These are phyloP conservation scores for Sarcophaga rosellei DNA, from an alignment of 2,888 invertebrate genomes.

Conservation along the genomic window DNA sequence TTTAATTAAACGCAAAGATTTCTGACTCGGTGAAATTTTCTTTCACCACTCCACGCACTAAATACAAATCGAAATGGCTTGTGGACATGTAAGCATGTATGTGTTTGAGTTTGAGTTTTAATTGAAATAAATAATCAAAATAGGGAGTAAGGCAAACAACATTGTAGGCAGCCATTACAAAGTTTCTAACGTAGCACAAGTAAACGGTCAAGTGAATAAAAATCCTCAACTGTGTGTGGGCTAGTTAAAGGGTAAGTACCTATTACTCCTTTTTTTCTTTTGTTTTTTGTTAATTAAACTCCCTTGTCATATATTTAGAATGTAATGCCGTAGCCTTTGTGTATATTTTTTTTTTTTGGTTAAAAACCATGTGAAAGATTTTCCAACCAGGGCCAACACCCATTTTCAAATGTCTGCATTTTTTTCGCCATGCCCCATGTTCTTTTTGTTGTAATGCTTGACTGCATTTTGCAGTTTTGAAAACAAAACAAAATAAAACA, in stretches of 20 bases:
- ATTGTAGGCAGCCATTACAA: slow-evolving; percentile 23
- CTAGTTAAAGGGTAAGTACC: too few relatives aligned
- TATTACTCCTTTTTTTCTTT: neutral
- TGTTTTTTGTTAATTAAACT: neutral
- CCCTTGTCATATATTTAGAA: neutral
- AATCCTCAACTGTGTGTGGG: slow-evolving; percentile 34
- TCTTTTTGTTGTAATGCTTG: slow-evolving; percentile 40
- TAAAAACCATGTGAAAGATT: too few relatives aligned
- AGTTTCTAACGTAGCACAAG: slow-evolving; percentile 44
- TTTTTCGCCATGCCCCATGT: neutral
- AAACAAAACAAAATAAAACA: neutral
- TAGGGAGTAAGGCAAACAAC: slow-evolving; percentile 37
- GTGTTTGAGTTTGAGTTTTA: neutral
- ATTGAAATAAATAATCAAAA: slow-evolving; percentile 33
- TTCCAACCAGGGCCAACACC: slow-evolving; percentile 57
- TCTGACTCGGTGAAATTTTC: slow-evolving; percentile 77
- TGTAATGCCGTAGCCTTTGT: too few relatives aligned
- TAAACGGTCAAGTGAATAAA: slow-evolving; percentile 18
- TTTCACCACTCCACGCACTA: slow-evolving; percentile 80
- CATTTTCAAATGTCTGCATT: slow-evolving; percentile 32
- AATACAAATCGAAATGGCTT: slow-evolving; percentile 79
- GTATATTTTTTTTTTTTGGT: too few relatives aligned
- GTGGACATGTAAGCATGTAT: neutral
- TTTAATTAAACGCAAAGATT: slow-evolving; percentile 78
- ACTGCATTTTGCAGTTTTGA: slow-evolving; percentile 43